These are phyloP conservation scores for Spatulosminthurus flaviceps DNA, from an alignment of 2,888 invertebrate genomes.

Conservation along the genomic window DNA sequence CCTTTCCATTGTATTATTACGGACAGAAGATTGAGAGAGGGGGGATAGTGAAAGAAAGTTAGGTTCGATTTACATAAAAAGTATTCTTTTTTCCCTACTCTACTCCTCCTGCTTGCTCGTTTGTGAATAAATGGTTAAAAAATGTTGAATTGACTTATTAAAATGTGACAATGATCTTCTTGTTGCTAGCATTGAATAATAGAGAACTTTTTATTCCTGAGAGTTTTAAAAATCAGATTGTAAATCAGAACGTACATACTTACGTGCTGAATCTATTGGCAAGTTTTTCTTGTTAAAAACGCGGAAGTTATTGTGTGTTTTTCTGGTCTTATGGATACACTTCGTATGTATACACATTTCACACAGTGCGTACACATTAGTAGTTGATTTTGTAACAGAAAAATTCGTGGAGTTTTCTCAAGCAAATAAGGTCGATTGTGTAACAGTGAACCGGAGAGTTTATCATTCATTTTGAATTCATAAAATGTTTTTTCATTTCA, in stretches of 20 bases:
- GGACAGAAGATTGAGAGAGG: too few relatives aligned
- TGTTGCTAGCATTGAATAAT: background rate
- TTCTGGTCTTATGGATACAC: too few relatives aligned
- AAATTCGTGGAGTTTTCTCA: slow-evolving; percentile 24
- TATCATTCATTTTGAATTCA: slow-evolving; percentile 8
- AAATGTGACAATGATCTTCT: slow-evolving; percentile 18
- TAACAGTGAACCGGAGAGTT: slow-evolving; percentile 7
- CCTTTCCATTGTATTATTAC: too few relatives aligned
- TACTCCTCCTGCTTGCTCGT: background rate
- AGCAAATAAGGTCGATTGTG: slow-evolving; percentile 19
- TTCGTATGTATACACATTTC: too few relatives aligned
- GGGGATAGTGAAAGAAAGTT: background rate
- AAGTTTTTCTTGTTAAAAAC: background rate
- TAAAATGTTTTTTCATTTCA: background rate
- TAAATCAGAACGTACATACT: background rate
- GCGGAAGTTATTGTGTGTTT: background rate
- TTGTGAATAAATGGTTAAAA: slow-evolving; percentile 12
- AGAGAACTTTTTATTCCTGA: background rate
- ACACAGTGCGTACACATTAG: background rate
- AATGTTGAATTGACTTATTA: slow-evolving; percentile 10
- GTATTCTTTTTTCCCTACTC: background rate
- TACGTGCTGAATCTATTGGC: background rate
- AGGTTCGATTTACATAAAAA: slow-evolving; percentile 6
- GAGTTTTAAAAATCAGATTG: background rate
- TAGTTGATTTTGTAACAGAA: slow-evolving; percentile 13